Percentiles rank a stretch among this genome's conserved stretches.
phyloP scores from a whole-genome alignment of 2,797 vertebrate species.

The Sebastes alutus region DNA sequence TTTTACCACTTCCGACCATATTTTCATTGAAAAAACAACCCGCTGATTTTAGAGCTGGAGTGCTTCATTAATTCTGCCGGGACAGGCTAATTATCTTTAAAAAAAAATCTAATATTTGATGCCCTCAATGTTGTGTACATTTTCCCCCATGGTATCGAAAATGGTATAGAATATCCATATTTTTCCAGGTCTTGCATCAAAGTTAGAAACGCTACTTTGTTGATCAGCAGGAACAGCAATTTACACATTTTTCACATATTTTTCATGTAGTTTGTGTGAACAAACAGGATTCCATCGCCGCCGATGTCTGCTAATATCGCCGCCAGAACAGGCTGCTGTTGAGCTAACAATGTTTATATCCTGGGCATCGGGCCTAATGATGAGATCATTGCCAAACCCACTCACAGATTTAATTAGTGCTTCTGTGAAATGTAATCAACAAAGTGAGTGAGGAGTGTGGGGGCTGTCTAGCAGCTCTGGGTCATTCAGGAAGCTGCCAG shows the following conservation, averaged over 20 bases:
- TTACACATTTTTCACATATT: neutral
- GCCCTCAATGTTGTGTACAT: neutral
- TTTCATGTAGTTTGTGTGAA: neutral
- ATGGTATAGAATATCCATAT: no score
- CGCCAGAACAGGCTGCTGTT: constrained; percentile 1
- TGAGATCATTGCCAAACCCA: constrained; percentile 63
- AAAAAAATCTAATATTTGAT: neutral
- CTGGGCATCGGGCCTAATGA: constrained; percentile 26
- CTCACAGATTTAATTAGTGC: constrained; percentile 59
- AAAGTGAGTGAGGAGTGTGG: constrained; percentile 10
- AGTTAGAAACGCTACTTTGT: no score
- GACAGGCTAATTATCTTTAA: no score
- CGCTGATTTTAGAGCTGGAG: no score
- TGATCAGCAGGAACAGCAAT: neutral
- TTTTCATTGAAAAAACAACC: no score
- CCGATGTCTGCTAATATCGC: neutral
- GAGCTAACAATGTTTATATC: constrained; percentile 27
- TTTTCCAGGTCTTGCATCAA: no score
- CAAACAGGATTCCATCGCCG: constrained; percentile 1
- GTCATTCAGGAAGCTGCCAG: constrained; percentile 18
- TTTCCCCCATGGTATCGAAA: no score
- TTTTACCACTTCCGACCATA: no score
- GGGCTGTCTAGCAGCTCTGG: neutral
- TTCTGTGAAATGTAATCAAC: constrained; percentile 66
- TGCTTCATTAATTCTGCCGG: no score